Base-by-base conservation (phyloP, 2,888 invertebrate species). In the Platycheirus albimanus region DNA sequence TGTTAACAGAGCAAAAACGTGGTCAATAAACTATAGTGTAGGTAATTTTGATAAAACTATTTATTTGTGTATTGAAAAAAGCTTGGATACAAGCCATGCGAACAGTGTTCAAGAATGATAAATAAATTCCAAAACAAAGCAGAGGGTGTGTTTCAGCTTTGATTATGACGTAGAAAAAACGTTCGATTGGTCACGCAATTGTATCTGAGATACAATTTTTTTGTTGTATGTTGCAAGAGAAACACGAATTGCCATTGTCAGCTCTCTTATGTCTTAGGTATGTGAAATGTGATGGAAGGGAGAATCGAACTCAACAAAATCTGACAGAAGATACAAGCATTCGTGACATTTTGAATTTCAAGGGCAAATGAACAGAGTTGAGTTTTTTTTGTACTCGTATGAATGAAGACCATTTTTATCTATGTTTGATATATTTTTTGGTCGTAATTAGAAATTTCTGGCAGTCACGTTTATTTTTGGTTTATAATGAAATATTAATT, bases 341-440 rank as follows among this genome's bases (percentile, higher is more conserved):
- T 45, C 20, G 41, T 63, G 79, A 69, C 69, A 75, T 45, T 80
- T 74, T 19, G 54, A 69, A 69, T 51, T 80, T 80, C 69, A 80
- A 80, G 74, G 79, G 38, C 61, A 69, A 74, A 74, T n/a, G 24
- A 51, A 49, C 69, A 75, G 63, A 74, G 11, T 4, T 7, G 6
- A 28, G 28, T 36, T 36, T 33, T 20, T 8, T n/a, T n/a, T 56
- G 10, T 45, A 24, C 13, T 17, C 24, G 3, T 33, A 33, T 56
- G 47, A 2, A n/a, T n/a, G n/a, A n/a, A n/a, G n/a, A n/a, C n/a
- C n/a, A n/a, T 47, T 28, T 10, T 38, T 47, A 11, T 24, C 19
- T 4, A 5, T 11, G 0, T 30, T 36, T 43, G 20, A n/a, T 33
- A 2, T 52, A 30, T 52, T 6, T 20, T 61, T 8, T 41, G 10